Conservation (phyloP, 35 echinoderm and acorn worm species). For the Apostichopus japonicus region DNA sequence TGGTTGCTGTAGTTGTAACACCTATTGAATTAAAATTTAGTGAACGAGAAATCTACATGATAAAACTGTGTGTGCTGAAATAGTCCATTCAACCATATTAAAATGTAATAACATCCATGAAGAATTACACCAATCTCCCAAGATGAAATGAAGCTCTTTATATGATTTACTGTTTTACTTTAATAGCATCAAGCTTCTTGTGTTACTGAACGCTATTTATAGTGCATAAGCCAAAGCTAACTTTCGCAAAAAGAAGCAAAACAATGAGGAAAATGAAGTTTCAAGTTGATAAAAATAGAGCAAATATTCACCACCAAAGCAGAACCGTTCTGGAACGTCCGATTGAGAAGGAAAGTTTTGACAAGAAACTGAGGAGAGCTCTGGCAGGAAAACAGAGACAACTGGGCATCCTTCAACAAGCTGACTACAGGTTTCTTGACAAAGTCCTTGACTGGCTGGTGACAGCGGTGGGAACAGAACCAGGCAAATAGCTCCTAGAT, state of each 20-base stretch:
- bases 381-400: background rate
- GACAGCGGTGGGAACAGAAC: background rate
- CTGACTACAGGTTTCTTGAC: slow-evolving; percentile 35
- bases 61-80: no score
- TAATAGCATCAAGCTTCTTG: no score
- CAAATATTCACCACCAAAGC: background rate
- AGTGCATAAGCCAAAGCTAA: no score
- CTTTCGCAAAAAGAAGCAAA: no score
- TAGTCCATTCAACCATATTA: no score
- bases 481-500: background rate
- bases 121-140: no score
- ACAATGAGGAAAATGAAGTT: background rate
- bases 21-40: background rate
- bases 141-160: no score
- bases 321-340: background rate
- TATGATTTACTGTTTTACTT: no score
- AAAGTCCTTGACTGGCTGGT: background rate
- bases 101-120: no score
- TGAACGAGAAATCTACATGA: background rate
- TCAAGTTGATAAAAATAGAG: background rate
- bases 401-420: background rate
- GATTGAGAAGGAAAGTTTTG: background rate
- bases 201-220: no score
- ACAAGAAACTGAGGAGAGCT: background rate
- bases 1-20: background rate